Percentiles rank a stretch among this genome's conserved stretches.
Conservation (phyloP, 2,888 invertebrate species). For the Sericinus montela region DNA sequence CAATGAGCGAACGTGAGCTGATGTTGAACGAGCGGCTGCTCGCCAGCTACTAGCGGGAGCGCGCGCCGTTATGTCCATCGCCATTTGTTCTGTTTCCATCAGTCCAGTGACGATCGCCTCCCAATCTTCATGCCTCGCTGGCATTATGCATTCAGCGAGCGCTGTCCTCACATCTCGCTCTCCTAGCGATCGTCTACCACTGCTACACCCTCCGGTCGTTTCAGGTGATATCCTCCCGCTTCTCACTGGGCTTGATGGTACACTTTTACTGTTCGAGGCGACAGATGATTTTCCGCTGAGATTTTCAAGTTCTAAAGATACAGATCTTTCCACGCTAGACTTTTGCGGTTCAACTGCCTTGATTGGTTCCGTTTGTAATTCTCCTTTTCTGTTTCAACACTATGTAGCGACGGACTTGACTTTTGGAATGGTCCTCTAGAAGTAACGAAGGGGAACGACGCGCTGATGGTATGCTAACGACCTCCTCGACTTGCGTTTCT, state of each 20-base stretch:
- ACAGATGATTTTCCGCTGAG: constrained; percentile 37
- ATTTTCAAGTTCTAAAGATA: constrained; percentile 19
- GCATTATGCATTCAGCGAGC: constrained; percentile 58
- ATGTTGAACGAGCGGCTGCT: constrained; percentile 84
- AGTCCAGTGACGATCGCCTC: constrained; percentile 88
- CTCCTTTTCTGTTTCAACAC: constrained; percentile 31
- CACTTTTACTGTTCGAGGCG: constrained; percentile 34
- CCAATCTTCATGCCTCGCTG: constrained; percentile 87
- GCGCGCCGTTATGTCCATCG: constrained; percentile 83
- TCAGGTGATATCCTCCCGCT: constrained; percentile 46
- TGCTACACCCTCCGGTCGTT: constrained; percentile 31
- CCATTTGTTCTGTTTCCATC: constrained; percentile 83
- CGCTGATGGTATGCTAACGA: constrained; percentile 31
- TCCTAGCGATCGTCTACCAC: constrained; percentile 30
- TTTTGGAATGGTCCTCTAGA: constrained; percentile 59
- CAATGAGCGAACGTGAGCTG: constrained; percentile 90
- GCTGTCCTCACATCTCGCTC: constrained; percentile 61
- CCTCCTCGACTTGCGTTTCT: constrained; percentile 25
- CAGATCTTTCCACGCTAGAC: constrained; percentile 22
- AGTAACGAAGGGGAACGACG: constrained; percentile 58
- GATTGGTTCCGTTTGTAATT: constrained; percentile 3
- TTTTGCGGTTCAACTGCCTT: constrained; percentile 25
- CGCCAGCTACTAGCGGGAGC: constrained; percentile 84
- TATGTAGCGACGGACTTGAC: constrained; percentile 35
- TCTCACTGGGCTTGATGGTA: constrained; percentile 36